These are phyloP conservation scores for Hemiscyllium ocellatum DNA, from an alignment of 2,113 vertebrate species.

Conservation along the genomic window DNA sequence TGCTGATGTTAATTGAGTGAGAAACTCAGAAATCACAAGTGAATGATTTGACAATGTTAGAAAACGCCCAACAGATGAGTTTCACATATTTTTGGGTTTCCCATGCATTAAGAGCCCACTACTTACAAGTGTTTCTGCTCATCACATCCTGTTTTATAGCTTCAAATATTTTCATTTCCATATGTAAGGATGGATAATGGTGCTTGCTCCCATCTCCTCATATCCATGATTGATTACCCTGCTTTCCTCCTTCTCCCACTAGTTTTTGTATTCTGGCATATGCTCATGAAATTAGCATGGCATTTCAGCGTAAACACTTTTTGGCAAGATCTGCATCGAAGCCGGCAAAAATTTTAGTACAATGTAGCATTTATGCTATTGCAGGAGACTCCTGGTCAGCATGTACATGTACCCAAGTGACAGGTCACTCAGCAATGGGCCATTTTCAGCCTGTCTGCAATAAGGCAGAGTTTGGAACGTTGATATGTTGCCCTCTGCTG, in stretches of 20 bases:
- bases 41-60: background rate
- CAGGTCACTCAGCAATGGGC: background rate
- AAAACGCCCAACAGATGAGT: background rate
- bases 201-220: background rate
- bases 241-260: background rate
- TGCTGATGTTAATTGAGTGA: background rate
- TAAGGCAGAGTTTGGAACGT: background rate
- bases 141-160: background rate
- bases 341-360: background rate
- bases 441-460: background rate
- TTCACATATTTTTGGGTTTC: background rate
- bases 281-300: background rate
- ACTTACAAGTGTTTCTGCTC: background rate
- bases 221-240: background rate
- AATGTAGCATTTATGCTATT: background rate
- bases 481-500: conserved; percentile 14
- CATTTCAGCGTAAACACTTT: background rate
- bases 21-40: background rate
- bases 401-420: background rate
- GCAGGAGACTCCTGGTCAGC: background rate
- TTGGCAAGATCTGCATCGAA: background rate
- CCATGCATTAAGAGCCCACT: background rate
- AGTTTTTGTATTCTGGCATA: background rate
- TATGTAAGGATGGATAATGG: background rate
- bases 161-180: background rate